Base-by-base conservation (phyloP, 2,888 invertebrate genomes). In the Megalurothrips usitatus region DNA sequence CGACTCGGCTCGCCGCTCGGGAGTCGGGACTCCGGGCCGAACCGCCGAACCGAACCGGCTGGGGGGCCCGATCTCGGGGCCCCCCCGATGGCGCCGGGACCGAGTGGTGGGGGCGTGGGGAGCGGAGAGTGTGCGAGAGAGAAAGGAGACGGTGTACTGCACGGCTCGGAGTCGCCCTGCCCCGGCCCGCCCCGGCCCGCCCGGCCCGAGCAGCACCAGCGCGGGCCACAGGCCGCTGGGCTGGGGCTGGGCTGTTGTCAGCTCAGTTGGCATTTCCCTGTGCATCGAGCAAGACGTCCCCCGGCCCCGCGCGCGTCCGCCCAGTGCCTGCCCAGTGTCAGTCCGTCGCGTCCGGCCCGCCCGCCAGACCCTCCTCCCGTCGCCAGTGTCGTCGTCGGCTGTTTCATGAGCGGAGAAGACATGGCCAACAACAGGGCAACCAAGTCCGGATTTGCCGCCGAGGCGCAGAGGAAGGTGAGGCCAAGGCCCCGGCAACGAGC, bases 371-470 rank as follows among this genome's bases (percentile, higher is more conserved):
- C 68, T 75, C 26, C 23, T 75, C 68, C 6, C 58, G 26, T 26
- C 26, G 8, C 58, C 26, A 75, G 68, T 75, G 68, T 75, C 68
- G n/a, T n/a, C 26, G 68, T 75, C 68, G 26, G 68, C 68, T 9
- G 68, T 75, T 75, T 75, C 68, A 75, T 47, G 80, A 78, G 47
- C 47, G 78, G 68, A 81, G 80, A 78, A 80, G 81, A 83, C 49
- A 95, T 95, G 94, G 94, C 94, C 85, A 92, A 90, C 88, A 92
- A 94, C 90, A 90, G 96, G 87, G 96, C 96, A 85, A 90, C 95
- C 82, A 96, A 96, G 88, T 95, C 95, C 86, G 97, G 97, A 92
- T 96, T 97, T 90, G 97, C 97, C 85, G 96, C 97, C 82, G 97
- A 97, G 88, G 96, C 97, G 81, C 97, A 97, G 89, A 92, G 94